Evolutionary conservation across 2,113 vertebrate species (phyloP).

Genomic region (Paraplagusia blochii): DNA sequence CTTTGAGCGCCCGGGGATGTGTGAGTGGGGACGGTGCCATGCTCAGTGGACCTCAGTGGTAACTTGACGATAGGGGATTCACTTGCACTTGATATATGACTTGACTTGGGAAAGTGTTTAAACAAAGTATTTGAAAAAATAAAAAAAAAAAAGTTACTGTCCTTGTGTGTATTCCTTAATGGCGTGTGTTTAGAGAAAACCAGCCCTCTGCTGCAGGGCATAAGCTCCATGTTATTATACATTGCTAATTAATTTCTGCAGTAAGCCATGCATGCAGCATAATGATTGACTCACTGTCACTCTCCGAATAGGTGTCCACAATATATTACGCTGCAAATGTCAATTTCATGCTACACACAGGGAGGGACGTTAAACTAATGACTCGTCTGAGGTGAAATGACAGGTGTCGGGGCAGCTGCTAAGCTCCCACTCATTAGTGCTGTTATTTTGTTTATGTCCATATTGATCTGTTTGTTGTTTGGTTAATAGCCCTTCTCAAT

Average conservation of each 20-base stretch:
- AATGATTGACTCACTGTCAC: slow-evolving; percentile 63
- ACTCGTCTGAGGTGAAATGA: slow-evolving; percentile 39
- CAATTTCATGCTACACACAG: slow-evolving; percentile 58
- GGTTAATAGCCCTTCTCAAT: slow-evolving; percentile 9
- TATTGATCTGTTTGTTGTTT: slow-evolving; percentile 38
- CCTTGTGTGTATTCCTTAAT: too few species aligned
- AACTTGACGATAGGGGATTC: too few species aligned
- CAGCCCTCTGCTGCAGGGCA: slow-evolving; percentile 15
- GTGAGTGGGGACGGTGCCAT: too few species aligned
- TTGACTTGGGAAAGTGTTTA: too few species aligned
- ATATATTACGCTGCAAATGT: slow-evolving; percentile 32
- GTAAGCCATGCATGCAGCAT: slow-evolving; percentile 45
- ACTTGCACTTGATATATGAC: too few species aligned
- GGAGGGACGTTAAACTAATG: slow-evolving; percentile 31
- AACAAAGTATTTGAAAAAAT: too few species aligned
- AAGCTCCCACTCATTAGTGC: slow-evolving; percentile 50
- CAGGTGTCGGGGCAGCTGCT: slow-evolving; percentile 34
- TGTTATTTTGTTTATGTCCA: slow-evolving; percentile 22
- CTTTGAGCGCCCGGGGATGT: too few species aligned
- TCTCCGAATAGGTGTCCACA: slow-evolving; percentile 42
- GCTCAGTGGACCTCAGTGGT: too few species aligned
- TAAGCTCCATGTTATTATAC: slow-evolving; percentile 53
- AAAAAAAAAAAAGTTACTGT: too few species aligned
- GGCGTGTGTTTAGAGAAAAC: neutral
- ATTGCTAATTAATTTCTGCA: slow-evolving; percentile 64